Conservation (phyloP, 2,113 vertebrate genomes). For the Haliaeetus leucogaster region DNA sequence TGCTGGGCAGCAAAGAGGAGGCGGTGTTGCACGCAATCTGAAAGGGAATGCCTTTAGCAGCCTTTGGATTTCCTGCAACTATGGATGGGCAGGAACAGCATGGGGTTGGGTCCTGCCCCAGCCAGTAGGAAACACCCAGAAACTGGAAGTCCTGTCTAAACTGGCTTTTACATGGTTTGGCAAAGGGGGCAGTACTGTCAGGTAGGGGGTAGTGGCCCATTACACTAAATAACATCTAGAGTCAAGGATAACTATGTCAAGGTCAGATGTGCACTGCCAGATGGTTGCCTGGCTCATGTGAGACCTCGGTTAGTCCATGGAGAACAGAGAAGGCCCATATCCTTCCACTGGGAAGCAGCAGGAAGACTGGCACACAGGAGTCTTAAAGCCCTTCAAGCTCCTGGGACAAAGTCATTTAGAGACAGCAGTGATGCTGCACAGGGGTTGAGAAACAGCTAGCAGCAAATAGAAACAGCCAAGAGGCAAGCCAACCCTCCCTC, state of each 20-base stretch:
- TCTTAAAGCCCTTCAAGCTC: background rate
- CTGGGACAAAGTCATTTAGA: background rate
- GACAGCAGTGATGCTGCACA: background rate
- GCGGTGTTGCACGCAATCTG: fast-evolving
- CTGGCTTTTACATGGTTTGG: background rate
- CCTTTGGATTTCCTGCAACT: background rate
- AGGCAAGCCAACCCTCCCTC: background rate
- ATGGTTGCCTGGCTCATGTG: background rate
- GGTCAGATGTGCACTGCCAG: background rate
- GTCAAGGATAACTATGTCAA: background rate
- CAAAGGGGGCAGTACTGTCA: background rate
- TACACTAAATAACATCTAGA: background rate
- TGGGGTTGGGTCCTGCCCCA: background rate
- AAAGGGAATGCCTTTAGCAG: background rate
- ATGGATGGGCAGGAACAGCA: background rate
- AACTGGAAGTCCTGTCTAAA: background rate
- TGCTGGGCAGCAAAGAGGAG: background rate
- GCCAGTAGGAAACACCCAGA: background rate
- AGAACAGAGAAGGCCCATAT: background rate
- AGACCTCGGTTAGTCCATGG: background rate
- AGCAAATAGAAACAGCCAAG: background rate
- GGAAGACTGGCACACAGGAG: background rate
- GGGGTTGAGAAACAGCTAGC: background rate
- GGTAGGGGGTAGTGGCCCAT: background rate
- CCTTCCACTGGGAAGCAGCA: background rate